A percentile compares a stretch with the other conserved stretches of the same genome.
phyloP scores from a whole-genome alignment of 2,797 vertebrate genomes.

The Chelon auratus region DNA sequence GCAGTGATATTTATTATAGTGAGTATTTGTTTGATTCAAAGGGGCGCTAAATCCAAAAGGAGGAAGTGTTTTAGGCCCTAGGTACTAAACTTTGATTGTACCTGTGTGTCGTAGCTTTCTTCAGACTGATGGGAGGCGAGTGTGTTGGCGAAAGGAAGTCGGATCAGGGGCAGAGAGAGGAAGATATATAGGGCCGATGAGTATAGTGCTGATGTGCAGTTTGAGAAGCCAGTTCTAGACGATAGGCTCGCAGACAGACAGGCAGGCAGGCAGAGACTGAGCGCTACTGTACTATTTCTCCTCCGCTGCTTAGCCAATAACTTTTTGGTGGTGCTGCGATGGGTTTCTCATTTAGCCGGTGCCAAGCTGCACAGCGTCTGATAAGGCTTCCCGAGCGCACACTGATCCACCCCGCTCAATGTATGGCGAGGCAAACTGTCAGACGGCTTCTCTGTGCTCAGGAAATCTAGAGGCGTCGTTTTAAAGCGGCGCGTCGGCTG shows the following conservation, averaged over 20 bases:
- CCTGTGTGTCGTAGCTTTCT: slow-evolving; percentile 7
- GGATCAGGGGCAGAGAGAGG: slow-evolving; percentile 7
- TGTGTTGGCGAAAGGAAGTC: slow-evolving; percentile 23
- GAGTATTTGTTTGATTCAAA: background rate
- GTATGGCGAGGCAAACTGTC: slow-evolving; percentile 52
- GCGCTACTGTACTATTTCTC: slow-evolving; percentile 67
- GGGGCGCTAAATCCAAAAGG: background rate
- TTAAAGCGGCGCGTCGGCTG: slow-evolving; percentile 43
- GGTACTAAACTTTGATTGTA: slow-evolving; percentile 11
- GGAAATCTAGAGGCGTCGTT: slow-evolving; percentile 52
- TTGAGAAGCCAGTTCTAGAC: slow-evolving; percentile 42
- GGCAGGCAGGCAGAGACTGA: slow-evolving; percentile 34
- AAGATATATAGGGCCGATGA: slow-evolving; percentile 47
- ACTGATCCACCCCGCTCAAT: slow-evolving; percentile 64
- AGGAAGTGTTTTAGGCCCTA: background rate
- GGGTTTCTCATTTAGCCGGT: slow-evolving; percentile 73
- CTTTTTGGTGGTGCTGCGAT: slow-evolving; percentile 55
- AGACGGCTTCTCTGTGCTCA: slow-evolving; percentile 44
- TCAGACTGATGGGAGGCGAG: slow-evolving; percentile 19
- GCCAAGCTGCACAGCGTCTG: slow-evolving; percentile 74
- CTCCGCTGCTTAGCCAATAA: slow-evolving; percentile 70
- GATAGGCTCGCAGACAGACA: slow-evolving; percentile 45
- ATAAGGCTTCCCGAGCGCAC: slow-evolving; percentile 70
- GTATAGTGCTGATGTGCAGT: slow-evolving; percentile 66
- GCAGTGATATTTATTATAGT: background rate